Base-by-base conservation (phyloP, 2,888 invertebrate genomes). In the Esperia sulphurella region DNA sequence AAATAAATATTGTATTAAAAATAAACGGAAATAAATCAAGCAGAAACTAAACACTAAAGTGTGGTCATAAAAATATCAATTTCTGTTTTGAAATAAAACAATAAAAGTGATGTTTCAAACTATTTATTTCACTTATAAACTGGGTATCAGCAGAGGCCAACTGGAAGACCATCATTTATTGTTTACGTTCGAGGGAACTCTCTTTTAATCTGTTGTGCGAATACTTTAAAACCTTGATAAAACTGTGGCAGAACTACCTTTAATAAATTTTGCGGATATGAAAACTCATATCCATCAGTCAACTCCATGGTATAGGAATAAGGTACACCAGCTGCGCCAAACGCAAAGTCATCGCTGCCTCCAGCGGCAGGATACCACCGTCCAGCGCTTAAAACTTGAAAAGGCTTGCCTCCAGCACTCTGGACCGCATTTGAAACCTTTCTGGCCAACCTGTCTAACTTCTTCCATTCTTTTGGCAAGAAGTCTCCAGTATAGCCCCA, bases 301-400 rank as follows among this genome's bases (percentile, higher is more conserved):
- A 93, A 71, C 68, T 93, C 93, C 74, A 92, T 85, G 0, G 93
- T 93, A 54, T 91, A 93, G 0, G 91, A 84, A 52, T 92, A 86
- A 0, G 90, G 87, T 0, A 91, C 79, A 0, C 89, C 90, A 0
- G 79, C 84, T 0, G 77, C 89, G 0, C 87, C 92, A 64, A 91
- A 91, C 0, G 91, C 91, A 71, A 83, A 93, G 60, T 93, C 93
- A 56, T 92, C 92, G 61, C 92, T 92, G 3, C 91, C 91, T 0
- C 93, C 93, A 10, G 93, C 91, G 0, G 92, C 92, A 0, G 91
- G 78, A 57, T 92, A 91, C 82, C 94, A 90, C 7, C 93, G 74
- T 0, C 89, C 90, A 37, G 89, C 86, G 48, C 86, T 85, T 59
- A 90, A 59, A 0, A 91, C 87, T 47, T 62, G 82, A 49, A 91